These are phyloP conservation scores for Aphelocoma coerulescens DNA, from an alignment of 2,113 vertebrate species.

Conservation along the genomic window DNA sequence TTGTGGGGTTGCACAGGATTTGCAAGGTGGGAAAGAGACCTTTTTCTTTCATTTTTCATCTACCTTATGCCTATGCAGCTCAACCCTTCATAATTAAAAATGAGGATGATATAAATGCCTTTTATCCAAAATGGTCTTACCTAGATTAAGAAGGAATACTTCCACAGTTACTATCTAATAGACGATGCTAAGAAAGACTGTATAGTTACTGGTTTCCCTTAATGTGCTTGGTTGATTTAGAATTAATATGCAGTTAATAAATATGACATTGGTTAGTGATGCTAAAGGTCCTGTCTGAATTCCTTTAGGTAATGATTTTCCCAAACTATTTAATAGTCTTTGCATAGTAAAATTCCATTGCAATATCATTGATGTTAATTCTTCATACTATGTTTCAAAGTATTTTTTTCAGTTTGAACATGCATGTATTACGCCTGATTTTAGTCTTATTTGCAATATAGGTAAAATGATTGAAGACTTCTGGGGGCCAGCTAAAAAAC, in stretches of 20 bases:
- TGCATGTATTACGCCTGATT: background rate
- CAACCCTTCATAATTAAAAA: background rate
- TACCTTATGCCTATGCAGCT: background rate
- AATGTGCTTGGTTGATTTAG: background rate
- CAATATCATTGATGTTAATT: background rate
- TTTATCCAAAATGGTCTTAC: background rate
- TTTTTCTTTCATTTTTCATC: background rate
- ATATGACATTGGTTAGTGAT: background rate
- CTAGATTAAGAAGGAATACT: background rate
- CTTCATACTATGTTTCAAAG: background rate
- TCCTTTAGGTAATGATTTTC: background rate
- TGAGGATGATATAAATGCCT: background rate
- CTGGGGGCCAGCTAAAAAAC: slow-evolving; percentile 88
- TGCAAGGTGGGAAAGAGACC: background rate
- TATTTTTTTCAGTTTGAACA: background rate
- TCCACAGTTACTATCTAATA: background rate
- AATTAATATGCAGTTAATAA: background rate
- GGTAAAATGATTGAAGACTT: slow-evolving; percentile 94
- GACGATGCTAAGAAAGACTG: background rate
- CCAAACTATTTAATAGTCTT: background rate
- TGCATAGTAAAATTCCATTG: background rate
- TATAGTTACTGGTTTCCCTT: background rate
- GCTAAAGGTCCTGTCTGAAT: background rate
- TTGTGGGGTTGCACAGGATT: background rate
- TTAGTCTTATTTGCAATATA: slow-evolving; percentile 49